A percentile compares a stretch with the other conserved stretches of the same genome.
Evolutionary conservation across 1,140 invertebrate species (phyloP).

Genomic region (Trichonephila inaurata): DNA sequence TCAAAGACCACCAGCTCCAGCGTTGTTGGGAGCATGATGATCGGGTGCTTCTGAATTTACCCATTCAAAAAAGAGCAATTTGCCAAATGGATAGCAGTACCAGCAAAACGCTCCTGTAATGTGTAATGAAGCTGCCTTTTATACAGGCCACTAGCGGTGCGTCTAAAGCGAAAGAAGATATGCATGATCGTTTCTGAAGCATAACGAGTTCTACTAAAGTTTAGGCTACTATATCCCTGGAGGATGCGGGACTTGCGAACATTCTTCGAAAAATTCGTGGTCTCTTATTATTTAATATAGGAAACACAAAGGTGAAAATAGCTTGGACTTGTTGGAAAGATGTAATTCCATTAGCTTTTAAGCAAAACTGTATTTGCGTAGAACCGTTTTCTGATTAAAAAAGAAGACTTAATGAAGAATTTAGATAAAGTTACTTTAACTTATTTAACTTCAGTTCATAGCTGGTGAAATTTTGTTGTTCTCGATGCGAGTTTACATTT

Average conservation of each 20-base stretch:
- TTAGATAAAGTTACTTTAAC: no score
- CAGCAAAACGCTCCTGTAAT: constrained; percentile 37
- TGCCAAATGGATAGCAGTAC: constrained; percentile 46
- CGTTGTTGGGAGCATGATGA: constrained; percentile 12
- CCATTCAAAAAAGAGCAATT: constrained; percentile 64
- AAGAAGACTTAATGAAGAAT: no score
- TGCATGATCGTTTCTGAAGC: background rate
- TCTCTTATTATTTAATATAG: background rate
- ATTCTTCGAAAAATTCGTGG: background rate
- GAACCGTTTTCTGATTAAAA: background rate
- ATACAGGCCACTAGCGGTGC: background rate
- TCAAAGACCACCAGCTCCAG: background rate
- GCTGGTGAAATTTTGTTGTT: no score
- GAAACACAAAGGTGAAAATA: background rate
- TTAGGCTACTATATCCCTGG: background rate
- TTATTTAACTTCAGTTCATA: no score
- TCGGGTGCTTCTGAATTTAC: constrained; percentile 20
- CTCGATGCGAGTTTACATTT: no score
- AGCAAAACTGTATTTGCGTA: background rate
- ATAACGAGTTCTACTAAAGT: background rate
- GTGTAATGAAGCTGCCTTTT: constrained; percentile 52
- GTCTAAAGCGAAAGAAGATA: background rate
- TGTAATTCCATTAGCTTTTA: background rate
- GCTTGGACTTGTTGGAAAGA: background rate
- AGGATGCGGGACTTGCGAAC: background rate